These are phyloP conservation scores for Leptoteleia sp. DNA, from an alignment of 1,140 invertebrate species.

Conservation along the genomic window DNA sequence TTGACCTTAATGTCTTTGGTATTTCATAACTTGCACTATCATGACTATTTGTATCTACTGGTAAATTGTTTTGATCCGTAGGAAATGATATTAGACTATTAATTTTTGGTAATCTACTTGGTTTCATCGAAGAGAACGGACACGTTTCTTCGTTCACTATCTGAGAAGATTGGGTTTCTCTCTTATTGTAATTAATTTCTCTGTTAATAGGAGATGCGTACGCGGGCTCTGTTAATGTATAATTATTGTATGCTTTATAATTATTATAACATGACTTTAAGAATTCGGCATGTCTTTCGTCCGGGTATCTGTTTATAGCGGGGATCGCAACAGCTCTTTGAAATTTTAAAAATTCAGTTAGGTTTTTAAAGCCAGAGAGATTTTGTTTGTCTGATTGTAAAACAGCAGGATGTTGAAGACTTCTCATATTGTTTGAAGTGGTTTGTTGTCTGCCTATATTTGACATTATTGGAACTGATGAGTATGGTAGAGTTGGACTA, in stretches of 20 bases:
- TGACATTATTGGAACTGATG: slow-evolving; percentile 20
- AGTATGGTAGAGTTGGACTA: slow-evolving; percentile 28
- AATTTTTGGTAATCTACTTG: not conserved
- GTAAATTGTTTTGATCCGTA: slow-evolving; percentile 3
- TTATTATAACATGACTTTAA: too few relatives aligned
- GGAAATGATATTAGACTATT: not conserved
- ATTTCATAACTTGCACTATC: slow-evolving; percentile 65
- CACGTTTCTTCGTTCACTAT: too few relatives aligned
- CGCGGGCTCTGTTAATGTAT: too few relatives aligned
- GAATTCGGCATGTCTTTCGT: too few relatives aligned
- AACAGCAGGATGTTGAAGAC: slow-evolving; percentile 6
- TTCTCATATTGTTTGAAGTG: slow-evolving; percentile 18
- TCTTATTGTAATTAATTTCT: too few relatives aligned
- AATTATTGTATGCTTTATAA: too few relatives aligned
- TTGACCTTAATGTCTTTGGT: slow-evolving; percentile 72
- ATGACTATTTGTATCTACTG: too few relatives aligned
- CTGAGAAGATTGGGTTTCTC: too few relatives aligned
- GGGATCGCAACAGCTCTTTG: too few relatives aligned
- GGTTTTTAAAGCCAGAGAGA: slow-evolving; percentile 19
- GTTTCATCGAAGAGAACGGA: too few relatives aligned
- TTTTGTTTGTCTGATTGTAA: slow-evolving; percentile 25
- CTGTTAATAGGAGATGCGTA: too few relatives aligned
- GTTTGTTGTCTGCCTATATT: slow-evolving; percentile 18
- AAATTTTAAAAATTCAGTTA: slow-evolving; percentile 24
- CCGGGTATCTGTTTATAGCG: too few relatives aligned